Evolutionary conservation across 2,888 invertebrate genomes (phyloP).

Genomic region (Drosophila parthenogenetica): DNA sequence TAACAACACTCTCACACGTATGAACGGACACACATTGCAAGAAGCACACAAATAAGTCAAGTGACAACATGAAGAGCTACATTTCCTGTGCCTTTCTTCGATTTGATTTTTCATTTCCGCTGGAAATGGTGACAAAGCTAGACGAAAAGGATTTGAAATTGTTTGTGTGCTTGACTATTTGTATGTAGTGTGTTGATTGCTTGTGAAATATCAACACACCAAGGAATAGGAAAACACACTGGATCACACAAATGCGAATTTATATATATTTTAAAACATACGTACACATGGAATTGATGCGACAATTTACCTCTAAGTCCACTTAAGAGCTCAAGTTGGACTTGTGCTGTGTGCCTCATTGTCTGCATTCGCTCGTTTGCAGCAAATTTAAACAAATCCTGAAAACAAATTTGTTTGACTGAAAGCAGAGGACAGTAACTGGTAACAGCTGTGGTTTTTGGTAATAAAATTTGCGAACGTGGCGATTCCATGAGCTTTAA

Average conservation of each 20-base stretch:
- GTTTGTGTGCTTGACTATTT: conserved; percentile 56
- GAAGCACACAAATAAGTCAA: conserved; percentile 35
- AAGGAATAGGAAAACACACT: conserved; percentile 57
- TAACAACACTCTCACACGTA: conserved; percentile 51
- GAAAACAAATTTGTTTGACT: conserved; percentile 45
- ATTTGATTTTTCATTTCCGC: conserved; percentile 84
- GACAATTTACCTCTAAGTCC: conserved; percentile 64
- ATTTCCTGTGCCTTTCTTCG: conserved; percentile 81
- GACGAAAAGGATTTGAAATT: conserved; percentile 40
- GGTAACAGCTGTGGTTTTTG: conserved; percentile 27
- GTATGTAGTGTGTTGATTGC: conserved; percentile 75
- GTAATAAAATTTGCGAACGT: conserved; percentile 46
- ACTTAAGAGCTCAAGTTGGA: conserved; percentile 60
- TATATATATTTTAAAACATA: not conserved
- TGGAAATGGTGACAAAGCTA: conserved; percentile 80
- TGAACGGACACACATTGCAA: conserved; percentile 12
- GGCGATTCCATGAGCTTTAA: conserved; percentile 9
- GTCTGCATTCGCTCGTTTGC: conserved; percentile 26
- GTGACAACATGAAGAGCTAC: conserved; percentile 72
- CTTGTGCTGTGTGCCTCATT: conserved; percentile 35
- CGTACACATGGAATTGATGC: conserved; percentile 43
- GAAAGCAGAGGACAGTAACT: not conserved
- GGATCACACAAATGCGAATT: no score
- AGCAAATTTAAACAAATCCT: conserved; percentile 66
- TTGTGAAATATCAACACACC: conserved; percentile 79